Conservation (phyloP, 2,113 vertebrate genomes). For the Gasterosteus aculeatus region DNA sequence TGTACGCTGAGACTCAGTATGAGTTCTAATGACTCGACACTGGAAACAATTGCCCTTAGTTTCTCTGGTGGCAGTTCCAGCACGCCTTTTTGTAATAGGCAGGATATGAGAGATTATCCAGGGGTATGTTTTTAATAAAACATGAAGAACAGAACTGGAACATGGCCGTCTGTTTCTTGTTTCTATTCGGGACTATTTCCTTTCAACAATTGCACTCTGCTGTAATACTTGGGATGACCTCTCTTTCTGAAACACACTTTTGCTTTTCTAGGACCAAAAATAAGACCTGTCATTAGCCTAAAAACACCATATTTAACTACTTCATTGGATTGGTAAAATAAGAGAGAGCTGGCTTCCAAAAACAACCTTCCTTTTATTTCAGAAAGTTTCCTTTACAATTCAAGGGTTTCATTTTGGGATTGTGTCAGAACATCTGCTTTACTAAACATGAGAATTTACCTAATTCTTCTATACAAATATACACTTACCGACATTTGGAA, state of each 20-base stretch:
- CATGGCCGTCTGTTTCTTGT: constrained; percentile 19
- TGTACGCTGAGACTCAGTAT: constrained; percentile 62
- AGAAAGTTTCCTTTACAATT: background rate
- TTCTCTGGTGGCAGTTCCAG: constrained; percentile 55
- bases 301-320: constrained; percentile 23
- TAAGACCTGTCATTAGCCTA: background rate
- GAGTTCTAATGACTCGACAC: constrained; percentile 61
- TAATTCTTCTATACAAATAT: constrained; percentile 32
- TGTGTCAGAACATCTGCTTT: constrained; percentile 25
- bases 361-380: constrained; percentile 10
- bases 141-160: constrained; percentile 50
- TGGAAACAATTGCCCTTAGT: constrained; percentile 68
- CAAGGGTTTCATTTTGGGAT: constrained; percentile 2
- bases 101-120: constrained; percentile 69
- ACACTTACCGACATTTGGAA: constrained; percentile 29
- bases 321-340: constrained; percentile 13
- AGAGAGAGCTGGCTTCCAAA: background rate
- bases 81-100: constrained; percentile 55
- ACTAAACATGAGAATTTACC: constrained; percentile 12
- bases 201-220: constrained; percentile 27
- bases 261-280: constrained; percentile 14
- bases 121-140: constrained; percentile 72
- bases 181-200: constrained; percentile 28
- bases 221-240: constrained; percentile 4
- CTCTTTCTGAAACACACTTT: constrained; percentile 14